phyloP scores from a whole-genome alignment of 2,113 vertebrate genomes.

The Ptilonorhynchus violaceus region DNA sequence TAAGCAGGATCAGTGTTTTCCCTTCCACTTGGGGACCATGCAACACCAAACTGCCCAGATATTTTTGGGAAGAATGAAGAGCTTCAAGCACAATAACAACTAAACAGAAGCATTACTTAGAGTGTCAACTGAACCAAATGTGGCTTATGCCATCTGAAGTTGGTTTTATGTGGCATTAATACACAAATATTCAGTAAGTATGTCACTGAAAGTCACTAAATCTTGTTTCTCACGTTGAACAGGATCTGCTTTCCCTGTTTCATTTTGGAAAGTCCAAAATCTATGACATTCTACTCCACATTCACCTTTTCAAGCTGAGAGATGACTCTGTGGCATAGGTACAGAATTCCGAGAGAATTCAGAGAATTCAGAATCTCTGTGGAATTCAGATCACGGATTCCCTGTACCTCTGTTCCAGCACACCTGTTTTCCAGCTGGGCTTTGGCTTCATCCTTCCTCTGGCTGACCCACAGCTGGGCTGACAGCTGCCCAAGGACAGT shows the following conservation, averaged over 20 bases:
- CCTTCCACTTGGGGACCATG: neutral
- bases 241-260: neutral
- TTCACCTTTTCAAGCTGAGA: neutral
- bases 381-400: neutral
- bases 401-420: neutral
- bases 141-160: neutral
- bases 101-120: neutral
- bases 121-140: neutral
- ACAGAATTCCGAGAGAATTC: too few relatives aligned
- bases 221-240: neutral
- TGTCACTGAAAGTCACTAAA: neutral
- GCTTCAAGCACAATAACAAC: neutral
- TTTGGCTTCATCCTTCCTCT: neutral
- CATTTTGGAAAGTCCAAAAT: neutral
- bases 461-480: neutral
- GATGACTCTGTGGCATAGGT: rapidly evolving
- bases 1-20: neutral
- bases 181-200: neutral
- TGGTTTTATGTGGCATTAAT: neutral
- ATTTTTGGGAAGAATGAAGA: neutral
- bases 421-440: neutral
- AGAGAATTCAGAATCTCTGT: too few relatives aligned
- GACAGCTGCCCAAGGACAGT: neutral
- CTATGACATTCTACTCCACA: neutral
- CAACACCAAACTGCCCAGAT: neutral